These are phyloP conservation scores for Napeogenes sylphis DNA, from an alignment of 2,888 invertebrate genomes.

Conservation along the genomic window DNA sequence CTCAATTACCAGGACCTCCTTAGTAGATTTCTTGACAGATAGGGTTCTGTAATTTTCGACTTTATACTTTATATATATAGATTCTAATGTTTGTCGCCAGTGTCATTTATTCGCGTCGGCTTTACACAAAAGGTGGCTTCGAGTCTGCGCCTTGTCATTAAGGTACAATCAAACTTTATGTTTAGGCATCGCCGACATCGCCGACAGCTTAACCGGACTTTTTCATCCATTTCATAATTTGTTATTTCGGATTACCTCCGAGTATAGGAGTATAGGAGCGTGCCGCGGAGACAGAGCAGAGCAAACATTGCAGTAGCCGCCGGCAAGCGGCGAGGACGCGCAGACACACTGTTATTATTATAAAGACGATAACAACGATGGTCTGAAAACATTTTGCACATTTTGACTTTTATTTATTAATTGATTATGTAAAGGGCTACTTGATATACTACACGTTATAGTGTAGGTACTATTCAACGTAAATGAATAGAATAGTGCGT, in stretches of 20 bases:
- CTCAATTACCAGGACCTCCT: constrained; percentile 77
- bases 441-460: no score
- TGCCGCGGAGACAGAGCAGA: constrained; percentile 74
- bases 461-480: constrained; percentile 1
- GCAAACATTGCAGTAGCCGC: constrained; percentile 60
- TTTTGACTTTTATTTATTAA: constrained; percentile 9
- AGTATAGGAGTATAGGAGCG: constrained; percentile 42
- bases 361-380: constrained; percentile 29
- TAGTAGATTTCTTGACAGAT: constrained; percentile 68
- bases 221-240: constrained; percentile 76
- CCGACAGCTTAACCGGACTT: constrained; percentile 75
- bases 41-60: constrained; percentile 53
- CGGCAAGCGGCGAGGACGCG: constrained; percentile 29
- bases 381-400: constrained; percentile 26
- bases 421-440: no score
- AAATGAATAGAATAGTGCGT: constrained; percentile 45
- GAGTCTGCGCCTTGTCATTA: constrained; percentile 76
- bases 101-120: constrained; percentile 64
- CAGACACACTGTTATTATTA: constrained; percentile 16
- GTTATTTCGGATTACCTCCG: constrained; percentile 63
- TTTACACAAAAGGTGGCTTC: constrained; percentile 67
- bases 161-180: constrained; percentile 75
- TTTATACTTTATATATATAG: constrained; percentile 55
- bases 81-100: constrained; percentile 54
- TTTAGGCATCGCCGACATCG: constrained; percentile 58